phyloP scores from a whole-genome alignment of 2,888 invertebrate genomes.

The Hirtodrosophila trivittata region DNA sequence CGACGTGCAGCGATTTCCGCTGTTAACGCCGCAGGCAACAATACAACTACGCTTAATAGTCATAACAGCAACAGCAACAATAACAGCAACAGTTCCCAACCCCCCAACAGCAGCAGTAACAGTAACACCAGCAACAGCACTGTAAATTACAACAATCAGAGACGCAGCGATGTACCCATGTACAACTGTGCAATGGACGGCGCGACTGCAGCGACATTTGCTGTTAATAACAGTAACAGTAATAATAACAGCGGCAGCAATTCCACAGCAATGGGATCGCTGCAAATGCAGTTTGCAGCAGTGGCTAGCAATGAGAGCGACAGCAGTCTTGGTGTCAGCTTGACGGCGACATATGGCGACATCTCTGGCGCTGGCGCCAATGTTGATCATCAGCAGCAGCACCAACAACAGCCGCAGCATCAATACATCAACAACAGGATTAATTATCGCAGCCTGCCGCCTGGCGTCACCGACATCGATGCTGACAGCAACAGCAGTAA shows the following conservation, averaged over 20 bases:
- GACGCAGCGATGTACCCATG: slow-evolving; percentile 83
- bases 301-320: slow-evolving; percentile 53
- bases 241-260: slow-evolving; percentile 22
- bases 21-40: slow-evolving; percentile 48
- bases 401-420: slow-evolving; percentile 18
- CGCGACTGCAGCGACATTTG: slow-evolving; percentile 36
- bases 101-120: slow-evolving; percentile 42
- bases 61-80: slow-evolving; percentile 51
- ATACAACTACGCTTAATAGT: slow-evolving; percentile 65
- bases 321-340: slow-evolving; percentile 32
- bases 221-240: slow-evolving; percentile 40
- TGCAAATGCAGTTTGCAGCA: slow-evolving; percentile 66
- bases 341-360: slow-evolving; percentile 52
- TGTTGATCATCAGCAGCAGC: slow-evolving; percentile 52
- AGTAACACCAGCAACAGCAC: slow-evolving; percentile 35
- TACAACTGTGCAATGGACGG: slow-evolving; percentile 82
- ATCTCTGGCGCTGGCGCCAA: slow-evolving; percentile 73
- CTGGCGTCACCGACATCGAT: slow-evolving; percentile 55
- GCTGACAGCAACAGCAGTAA: slow-evolving; percentile 65
- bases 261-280: slow-evolving; percentile 63
- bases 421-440: slow-evolving; percentile 26
- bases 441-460: slow-evolving; percentile 44
- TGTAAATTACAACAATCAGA: slow-evolving; percentile 46
- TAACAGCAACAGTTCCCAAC: slow-evolving; percentile 44
- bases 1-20: slow-evolving; percentile 48